Evolutionary conservation across 2,888 invertebrate species (phyloP), one percentile per base, ranked within the genome.

Genomic region (Spilarctia lutea): DNA sequence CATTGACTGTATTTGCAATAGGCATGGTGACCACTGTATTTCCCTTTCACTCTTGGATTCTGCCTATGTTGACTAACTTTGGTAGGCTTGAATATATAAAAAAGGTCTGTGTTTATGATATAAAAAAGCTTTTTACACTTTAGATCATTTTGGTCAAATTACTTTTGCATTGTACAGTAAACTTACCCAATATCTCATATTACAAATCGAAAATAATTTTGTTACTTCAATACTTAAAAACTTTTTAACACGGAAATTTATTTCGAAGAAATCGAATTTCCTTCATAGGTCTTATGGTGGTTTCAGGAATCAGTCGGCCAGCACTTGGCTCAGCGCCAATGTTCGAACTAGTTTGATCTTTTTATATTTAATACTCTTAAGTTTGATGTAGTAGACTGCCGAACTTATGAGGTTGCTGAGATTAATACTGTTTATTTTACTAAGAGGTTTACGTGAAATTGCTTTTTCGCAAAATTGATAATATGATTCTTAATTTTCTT

Each of bases 321-420:
- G 70, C 76, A 75, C 72, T 86, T 93, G 94, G 94, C 91, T 79
- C 74, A 74, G 73, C 76, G 94, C 94, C 94, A 94, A 90, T 84
- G 88, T 82, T 74, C 77, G 74, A 85, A 86, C 84, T 89, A 79
- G 79, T 88, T 87, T 86, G 85, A 86, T 88, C 89, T 92, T 93
- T 92, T 93, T 91, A 92, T 90, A 91, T 92, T 92, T 94, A 94
- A 93, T 94, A 88, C 93, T 94, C 93, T 94, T 93, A 93, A 92
- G 90, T 93, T 92, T 93, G 92, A 94, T 93, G 91, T 91, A 93
- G 90, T 92, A 89, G 87, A 89, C 90, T 88, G 84, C 75, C 72
- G 85, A 89, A 92, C 88, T 93, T 92, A 90, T 88, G 89, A 89
- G 87, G 87, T 86, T 86, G 81, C 86, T 79, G 78, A 90, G 91